Percentiles rank a stretch among this genome's conserved stretches.
Evolutionary conservation across 2,888 invertebrate genomes (phyloP).

Genomic region (Stratiomys singularior): DNA sequence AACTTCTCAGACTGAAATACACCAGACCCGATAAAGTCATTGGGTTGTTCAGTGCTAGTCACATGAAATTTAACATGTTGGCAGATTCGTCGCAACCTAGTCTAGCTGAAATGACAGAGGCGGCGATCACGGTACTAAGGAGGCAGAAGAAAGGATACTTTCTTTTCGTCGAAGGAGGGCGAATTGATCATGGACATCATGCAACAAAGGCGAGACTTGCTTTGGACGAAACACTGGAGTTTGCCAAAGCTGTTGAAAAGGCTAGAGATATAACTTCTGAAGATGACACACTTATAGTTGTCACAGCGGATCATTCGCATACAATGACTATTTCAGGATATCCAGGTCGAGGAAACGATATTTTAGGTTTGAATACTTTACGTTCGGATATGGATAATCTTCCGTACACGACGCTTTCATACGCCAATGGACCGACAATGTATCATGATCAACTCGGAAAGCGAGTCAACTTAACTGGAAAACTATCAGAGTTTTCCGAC

Average conservation of each 20-base stretch:
- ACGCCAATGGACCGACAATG: constrained; percentile 73
- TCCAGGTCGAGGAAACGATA: constrained; percentile 63
- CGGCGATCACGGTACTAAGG: constrained; percentile 77
- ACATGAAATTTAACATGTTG: constrained; percentile 78
- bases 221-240: constrained; percentile 69
- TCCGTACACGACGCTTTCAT: constrained; percentile 76
- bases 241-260: constrained; percentile 76
- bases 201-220: constrained; percentile 60
- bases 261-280: constrained; percentile 71
- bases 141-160: constrained; percentile 77
- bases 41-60: constrained; percentile 74
- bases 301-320: constrained; percentile 86
- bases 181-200: constrained; percentile 64
- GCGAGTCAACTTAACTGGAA: background rate
- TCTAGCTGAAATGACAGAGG: constrained; percentile 81
- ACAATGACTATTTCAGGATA: constrained; percentile 81
- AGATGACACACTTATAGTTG: constrained; percentile 81
- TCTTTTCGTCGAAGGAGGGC: constrained; percentile 78
- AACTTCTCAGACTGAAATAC: constrained; percentile 65
- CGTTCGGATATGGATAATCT: constrained; percentile 67
- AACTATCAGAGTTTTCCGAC: constrained; percentile 49
- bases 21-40: constrained; percentile 69
- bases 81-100: constrained; percentile 68
- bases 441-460: constrained; percentile 49
- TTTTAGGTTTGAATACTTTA: constrained; percentile 57